Evolutionary conservation across 2,113 vertebrate genomes (phyloP), one percentile per base, ranked within the genome.

Genomic region (Corydoras maculifer): DNA sequence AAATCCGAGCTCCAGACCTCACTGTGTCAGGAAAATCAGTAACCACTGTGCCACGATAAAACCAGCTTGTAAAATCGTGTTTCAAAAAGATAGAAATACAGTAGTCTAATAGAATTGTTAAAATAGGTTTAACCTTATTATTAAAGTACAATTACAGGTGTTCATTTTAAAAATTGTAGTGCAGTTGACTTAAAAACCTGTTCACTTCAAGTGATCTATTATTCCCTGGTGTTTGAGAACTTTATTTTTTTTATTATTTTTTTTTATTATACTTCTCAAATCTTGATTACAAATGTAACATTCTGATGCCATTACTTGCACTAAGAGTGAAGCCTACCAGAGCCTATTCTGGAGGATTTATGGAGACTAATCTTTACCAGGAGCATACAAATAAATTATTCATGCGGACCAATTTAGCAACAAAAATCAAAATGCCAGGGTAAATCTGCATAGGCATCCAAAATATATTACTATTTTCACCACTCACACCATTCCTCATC

Each of bases 351-450:
- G 10, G 32, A 69, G 61, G 60, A 62, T 62, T 69, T 68, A 32
- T 62, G 49, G 58, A 29, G 32, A 61, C 60, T 68, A 63, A 74
- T 62, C 32, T 54, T 69, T 62, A 68, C 64, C 15, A 32, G 3
- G 57, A 12, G 35, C 32, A 43, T 55, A 62, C 54, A 69, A 69
- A 69, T 69, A 6, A 69, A 69, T 75, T 63, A 75, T 75, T 75
- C 73, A 75, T 68, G 66, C 35, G 50, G 59, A 63, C 65, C 15
- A 54, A 75, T 69, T 75, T 69, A 69, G 73, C 32, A 69, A 58
- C 73, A 62, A 53, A 58, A 48, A 13, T 61, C 65, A 74, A 69
- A 48, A 14, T n/a, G 65, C 62, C 48, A 18, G 8, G 29, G 18
- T 58, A 54, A 3, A 59, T 65, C 43, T 66, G 30, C 49, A 50